phyloP scores from a whole-genome alignment of 2,797 vertebrate genomes.

The Syndactyla subalaris region DNA sequence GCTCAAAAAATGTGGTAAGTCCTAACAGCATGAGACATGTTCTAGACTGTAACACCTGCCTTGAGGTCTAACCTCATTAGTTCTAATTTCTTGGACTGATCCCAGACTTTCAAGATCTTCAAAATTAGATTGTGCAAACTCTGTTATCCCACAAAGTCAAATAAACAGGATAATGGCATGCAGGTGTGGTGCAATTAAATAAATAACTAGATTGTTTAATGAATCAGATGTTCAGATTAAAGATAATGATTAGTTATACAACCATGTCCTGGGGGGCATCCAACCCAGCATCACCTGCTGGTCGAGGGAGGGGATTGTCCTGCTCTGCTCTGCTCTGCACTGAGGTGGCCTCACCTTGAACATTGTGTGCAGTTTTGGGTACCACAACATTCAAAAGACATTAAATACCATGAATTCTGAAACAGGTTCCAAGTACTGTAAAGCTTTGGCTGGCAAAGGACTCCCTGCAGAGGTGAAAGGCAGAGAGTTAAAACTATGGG shows the following conservation, averaged over 20 bases:
- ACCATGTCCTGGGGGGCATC: not conserved
- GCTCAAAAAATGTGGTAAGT: not conserved
- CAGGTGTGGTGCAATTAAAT: slow-evolving; percentile 1
- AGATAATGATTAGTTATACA: not conserved
- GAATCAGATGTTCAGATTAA: not conserved
- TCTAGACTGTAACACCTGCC: not conserved
- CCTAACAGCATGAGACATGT: not conserved
- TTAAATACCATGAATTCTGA: not conserved
- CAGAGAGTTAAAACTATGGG: not conserved
- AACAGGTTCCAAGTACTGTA: not conserved
- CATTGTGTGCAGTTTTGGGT: not conserved
- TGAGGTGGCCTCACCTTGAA: not conserved
- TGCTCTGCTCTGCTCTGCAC: not conserved
- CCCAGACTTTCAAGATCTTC: not conserved
- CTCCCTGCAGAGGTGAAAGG: not conserved
- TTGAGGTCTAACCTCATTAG: not conserved
- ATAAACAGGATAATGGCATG: not conserved
- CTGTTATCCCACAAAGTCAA: not conserved
- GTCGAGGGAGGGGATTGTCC: not conserved
- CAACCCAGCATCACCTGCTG: not conserved
- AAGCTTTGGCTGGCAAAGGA: not conserved
- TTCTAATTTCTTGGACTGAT: not conserved
- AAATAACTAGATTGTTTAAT: not conserved
- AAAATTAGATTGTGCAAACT: slow-evolving; percentile 14
- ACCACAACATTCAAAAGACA: not conserved